A percentile compares a stretch with the other conserved stretches of the same genome.
Conservation (phyloP, 1,140 invertebrate genomes). For the Sminthurinus signatus region DNA sequence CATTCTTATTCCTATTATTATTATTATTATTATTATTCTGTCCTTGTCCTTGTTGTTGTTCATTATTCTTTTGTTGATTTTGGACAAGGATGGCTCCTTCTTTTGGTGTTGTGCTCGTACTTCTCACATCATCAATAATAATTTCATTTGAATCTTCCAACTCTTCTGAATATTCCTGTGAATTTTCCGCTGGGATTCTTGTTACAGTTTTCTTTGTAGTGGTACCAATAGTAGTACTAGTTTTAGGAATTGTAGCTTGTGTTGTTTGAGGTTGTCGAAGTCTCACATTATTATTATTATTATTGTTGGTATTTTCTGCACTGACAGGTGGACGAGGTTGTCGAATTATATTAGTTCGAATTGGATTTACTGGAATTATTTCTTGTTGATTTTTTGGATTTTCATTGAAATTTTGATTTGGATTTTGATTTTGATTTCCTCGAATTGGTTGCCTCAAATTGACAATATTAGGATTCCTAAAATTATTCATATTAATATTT, state of each 20-base stretch:
- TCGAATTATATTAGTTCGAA: slow-evolving; percentile 1
- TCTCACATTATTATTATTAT: no score
- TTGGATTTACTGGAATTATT: neutral
- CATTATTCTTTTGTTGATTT: slow-evolving; percentile 12
- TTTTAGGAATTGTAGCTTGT: no score
- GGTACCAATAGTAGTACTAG: no score
- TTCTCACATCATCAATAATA: neutral
- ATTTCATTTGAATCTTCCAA: slow-evolving; percentile 9
- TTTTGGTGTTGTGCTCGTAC: slow-evolving; percentile 1
- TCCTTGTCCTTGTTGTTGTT: neutral
- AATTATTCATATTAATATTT: slow-evolving; percentile 12
- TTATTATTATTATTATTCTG: no score
- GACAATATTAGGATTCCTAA: neutral
- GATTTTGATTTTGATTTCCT: no score
- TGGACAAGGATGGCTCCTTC: neutral
- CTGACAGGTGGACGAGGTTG: neutral
- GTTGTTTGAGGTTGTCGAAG: no score
- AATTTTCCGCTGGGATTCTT: neutral
- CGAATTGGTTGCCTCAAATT: no score
- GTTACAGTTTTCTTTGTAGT: neutral
- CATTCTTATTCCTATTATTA: neutral
- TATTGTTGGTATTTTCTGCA: neutral
- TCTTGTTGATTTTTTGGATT: no score
- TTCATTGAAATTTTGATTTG: no score
- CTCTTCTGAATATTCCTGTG: slow-evolving; percentile 6